A percentile compares a stretch with the other conserved stretches of the same genome.
Evolutionary conservation across 2,888 invertebrate genomes (phyloP).

Genomic region (Hyles lineata): DNA sequence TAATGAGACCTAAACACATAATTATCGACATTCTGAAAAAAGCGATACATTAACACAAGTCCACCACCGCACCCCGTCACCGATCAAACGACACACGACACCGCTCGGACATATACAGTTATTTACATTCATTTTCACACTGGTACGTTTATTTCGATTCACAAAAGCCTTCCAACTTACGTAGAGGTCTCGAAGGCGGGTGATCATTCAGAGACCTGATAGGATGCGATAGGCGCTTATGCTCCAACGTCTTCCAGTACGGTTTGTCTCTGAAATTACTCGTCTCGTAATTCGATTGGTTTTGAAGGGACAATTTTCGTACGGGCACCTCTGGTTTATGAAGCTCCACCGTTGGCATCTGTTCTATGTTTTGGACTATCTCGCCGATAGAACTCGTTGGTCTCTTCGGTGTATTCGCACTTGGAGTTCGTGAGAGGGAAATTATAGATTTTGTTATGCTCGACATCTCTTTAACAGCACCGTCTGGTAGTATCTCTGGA

Average conservation of each 20-base stretch:
- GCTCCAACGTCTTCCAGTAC: conserved; percentile 79
- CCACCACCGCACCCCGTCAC: conserved; percentile 48
- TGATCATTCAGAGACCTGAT: conserved; percentile 73
- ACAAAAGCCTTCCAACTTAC: conserved; percentile 73
- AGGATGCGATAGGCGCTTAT: conserved; percentile 78
- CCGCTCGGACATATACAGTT: conserved; percentile 65
- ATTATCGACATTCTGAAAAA: conserved; percentile 12
- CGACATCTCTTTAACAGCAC: conserved; percentile 57
- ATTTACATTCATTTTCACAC: conserved; percentile 69
- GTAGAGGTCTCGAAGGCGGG: conserved; percentile 67
- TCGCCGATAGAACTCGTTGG: conserved; percentile 53
- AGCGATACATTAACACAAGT: background rate
- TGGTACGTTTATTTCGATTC: conserved; percentile 58
- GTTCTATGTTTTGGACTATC: conserved; percentile 62
- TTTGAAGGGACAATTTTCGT: conserved; percentile 71
- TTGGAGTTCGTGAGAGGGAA: conserved; percentile 70
- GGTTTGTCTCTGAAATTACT: conserved; percentile 56
- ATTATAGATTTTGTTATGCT: conserved; percentile 71
- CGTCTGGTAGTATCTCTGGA: conserved; percentile 36
- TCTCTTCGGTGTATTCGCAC: conserved; percentile 65
- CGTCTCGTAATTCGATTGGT: conserved; percentile 33
- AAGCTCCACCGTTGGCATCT: conserved; percentile 47
- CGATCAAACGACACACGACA: conserved; percentile 51
- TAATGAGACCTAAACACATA: conserved; percentile 16
- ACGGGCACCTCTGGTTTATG: conserved; percentile 45